Evolutionary conservation across 1,140 invertebrate species (phyloP), one percentile per base, ranked within the genome.

Genomic region (Argopecten irradians): DNA sequence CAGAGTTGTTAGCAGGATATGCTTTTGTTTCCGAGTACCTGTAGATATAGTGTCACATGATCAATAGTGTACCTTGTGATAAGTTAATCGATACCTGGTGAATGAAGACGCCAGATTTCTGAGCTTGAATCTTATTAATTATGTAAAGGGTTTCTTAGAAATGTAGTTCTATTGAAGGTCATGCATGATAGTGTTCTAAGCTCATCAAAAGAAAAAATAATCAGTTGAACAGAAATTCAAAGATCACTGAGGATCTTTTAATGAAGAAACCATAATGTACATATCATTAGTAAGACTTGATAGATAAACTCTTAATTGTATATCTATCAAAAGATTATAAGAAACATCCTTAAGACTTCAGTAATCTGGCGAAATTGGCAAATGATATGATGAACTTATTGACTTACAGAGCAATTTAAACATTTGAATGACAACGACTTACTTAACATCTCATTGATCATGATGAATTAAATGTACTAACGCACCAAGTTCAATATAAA

Each of bases 381-480:
- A n/a, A 71, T 28, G n/a, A 28, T 71, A 71, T 71, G n/a, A n/a
- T 71, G 55, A 71, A 71, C 55, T 11, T 16, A 71, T 71, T 71
- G 55, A 71, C 55, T 71, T 71, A 28, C 22, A n/a, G n/a, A 5
- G n/a, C 55, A 71, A 71, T 28, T 16, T 71, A 8, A 71, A 28
- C 16, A 16, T n/a, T 71, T 71, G n/a, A 71, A 71, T 71, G 55
- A 28, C 55, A 22, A 28, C n/a, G 55, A 71, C 55, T 71, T 71
- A 71, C 55, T 71, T 71, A 71, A 71, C 55, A 11, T 71, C 0
- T 28, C 22, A 71, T 71, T 71, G 55, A 71, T 28, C n/a, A 28
- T 71, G 55, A 71, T 71, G 55, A 71, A 71, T 71, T 71, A 71
- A 71, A 71, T 71, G 55, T 71, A 71, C 55, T 71, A 71, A 71